These are phyloP conservation scores for Harpagus bidentatus DNA, from an alignment of 2,113 vertebrate species.

Conservation along the genomic window DNA sequence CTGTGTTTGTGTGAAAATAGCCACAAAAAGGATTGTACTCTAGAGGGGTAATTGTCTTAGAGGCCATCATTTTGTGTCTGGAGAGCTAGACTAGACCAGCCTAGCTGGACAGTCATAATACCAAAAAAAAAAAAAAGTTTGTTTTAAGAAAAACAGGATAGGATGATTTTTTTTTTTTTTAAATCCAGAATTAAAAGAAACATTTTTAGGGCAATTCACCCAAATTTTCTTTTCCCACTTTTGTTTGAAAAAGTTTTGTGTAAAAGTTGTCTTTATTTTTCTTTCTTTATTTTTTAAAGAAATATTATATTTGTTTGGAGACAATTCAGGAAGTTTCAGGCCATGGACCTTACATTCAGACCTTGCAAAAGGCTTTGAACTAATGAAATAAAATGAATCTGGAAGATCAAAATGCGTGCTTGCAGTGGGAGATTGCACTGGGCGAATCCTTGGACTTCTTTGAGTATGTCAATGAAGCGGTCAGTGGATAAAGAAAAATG, in stretches of 20 bases:
- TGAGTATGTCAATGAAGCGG: neutral
- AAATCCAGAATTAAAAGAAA: neutral
- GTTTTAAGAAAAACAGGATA: neutral
- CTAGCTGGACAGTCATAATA: neutral
- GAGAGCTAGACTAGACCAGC: neutral
- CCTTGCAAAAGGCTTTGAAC: neutral
- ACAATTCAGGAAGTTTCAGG: neutral
- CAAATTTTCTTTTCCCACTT: neutral
- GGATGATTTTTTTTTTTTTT: neutral
- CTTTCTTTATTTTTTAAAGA: neutral
- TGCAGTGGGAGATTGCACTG: neutral
- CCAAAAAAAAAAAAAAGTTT: neutral
- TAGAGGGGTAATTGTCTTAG: neutral
- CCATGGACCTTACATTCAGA: neutral
- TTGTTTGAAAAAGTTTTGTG: neutral
- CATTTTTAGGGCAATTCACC: neutral
- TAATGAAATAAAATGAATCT: neutral
- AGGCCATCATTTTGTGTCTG: neutral
- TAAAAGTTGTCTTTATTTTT: neutral
- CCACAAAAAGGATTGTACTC: neutral
- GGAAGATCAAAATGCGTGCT: neutral
- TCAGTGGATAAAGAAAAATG: neutral
- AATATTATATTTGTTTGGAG: neutral
- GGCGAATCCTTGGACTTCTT: neutral
- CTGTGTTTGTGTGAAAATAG: neutral